phyloP scores from a whole-genome alignment of 1,140 invertebrate species.

The Elymnias hypermnestra region DNA sequence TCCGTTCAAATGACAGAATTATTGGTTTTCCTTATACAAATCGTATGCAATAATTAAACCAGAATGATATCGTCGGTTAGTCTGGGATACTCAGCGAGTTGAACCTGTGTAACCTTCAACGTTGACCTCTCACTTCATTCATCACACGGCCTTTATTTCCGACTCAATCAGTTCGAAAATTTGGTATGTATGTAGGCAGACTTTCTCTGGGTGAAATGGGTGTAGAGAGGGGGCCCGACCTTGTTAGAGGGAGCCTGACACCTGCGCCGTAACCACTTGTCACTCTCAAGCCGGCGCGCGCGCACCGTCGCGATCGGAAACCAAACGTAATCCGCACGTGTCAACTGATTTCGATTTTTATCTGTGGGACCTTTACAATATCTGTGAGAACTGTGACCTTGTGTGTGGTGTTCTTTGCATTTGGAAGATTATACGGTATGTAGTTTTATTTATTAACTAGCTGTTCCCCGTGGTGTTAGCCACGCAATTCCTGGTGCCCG shows the following conservation, averaged over 20 bases:
- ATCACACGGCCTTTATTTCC: slow-evolving; percentile 56
- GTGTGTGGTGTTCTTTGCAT: slow-evolving; percentile 35
- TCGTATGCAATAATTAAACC: slow-evolving; percentile 3
- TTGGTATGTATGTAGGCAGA: slow-evolving; percentile 74
- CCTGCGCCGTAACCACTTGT: slow-evolving; percentile 66
- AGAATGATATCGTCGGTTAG: slow-evolving; percentile 7
- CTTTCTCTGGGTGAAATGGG: slow-evolving; percentile 72
- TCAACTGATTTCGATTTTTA: slow-evolving; percentile 24
- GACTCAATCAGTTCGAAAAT: slow-evolving; percentile 69
- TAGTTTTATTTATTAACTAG: slow-evolving; percentile 11
- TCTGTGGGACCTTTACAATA: slow-evolving; percentile 38
- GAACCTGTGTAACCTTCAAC: slow-evolving; percentile 37
- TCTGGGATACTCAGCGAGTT: slow-evolving; percentile 5
- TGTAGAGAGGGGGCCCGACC: slow-evolving; percentile 60
- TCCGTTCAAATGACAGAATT: too few relatives aligned
- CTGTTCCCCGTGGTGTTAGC: too few relatives aligned
- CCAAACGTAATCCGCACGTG: slow-evolving; percentile 43
- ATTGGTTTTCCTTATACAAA: too few relatives aligned
- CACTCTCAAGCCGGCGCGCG: slow-evolving; percentile 52
- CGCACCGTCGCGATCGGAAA: slow-evolving; percentile 46
- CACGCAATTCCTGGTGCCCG: too few relatives aligned
- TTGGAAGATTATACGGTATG: slow-evolving; percentile 36
- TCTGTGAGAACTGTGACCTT: slow-evolving; percentile 60
- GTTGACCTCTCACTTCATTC: slow-evolving; percentile 53
- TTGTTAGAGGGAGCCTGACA: slow-evolving; percentile 72